Base-by-base conservation (phyloP, 2,888 invertebrate species). In the Orchesella flavescens region DNA sequence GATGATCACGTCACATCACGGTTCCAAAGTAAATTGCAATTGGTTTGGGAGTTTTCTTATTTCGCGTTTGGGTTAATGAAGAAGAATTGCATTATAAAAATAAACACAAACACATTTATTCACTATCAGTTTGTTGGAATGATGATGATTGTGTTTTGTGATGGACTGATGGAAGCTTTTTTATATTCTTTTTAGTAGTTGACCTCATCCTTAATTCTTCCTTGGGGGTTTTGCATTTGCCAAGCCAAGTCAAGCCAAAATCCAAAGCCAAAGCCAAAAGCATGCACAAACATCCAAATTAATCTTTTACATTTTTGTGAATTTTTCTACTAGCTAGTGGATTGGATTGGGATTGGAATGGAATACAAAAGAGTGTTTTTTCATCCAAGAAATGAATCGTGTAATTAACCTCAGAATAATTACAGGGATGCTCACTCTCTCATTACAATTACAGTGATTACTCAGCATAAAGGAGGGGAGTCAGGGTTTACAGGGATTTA, bases 201-300 rank as follows among this genome's bases (percentile, higher is more conserved):
- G 74, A 74, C 74, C 74, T 74, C 63, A 74, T 74, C 49, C 74
- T 74, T 61, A 74, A 74, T 74, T 74, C 74, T 23, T 63, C 43
- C 74, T 63, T 74, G 44, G 49, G 34, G 74, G 59, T 13, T 17
- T 44, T 34, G 34, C 34, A 34, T 34, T 34, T 34, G 2, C 34
- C n/a, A n/a, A n/a, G n/a, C n/a, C n/a, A n/a, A n/a, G n/a, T n/a
- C n/a, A n/a, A n/a, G n/a, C n/a, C n/a, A n/a, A n/a, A n/a, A n/a
- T n/a, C n/a, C n/a, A n/a, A n/a, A n/a, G n/a, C n/a, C n/a, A n/a
- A n/a, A n/a, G n/a, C n/a, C n/a, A n/a, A n/a, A n/a, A n/a, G n/a
- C n/a, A n/a, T n/a, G n/a, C n/a, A n/a, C n/a, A n/a, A n/a, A 34
- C 34, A 34, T 4, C 34, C 7, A 34, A 34, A 34, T 34, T 34